Evolutionary conservation across 1,140 invertebrate genomes (phyloP), one percentile per base, ranked within the genome.

Genomic region (Rhagoletis zephyria): DNA sequence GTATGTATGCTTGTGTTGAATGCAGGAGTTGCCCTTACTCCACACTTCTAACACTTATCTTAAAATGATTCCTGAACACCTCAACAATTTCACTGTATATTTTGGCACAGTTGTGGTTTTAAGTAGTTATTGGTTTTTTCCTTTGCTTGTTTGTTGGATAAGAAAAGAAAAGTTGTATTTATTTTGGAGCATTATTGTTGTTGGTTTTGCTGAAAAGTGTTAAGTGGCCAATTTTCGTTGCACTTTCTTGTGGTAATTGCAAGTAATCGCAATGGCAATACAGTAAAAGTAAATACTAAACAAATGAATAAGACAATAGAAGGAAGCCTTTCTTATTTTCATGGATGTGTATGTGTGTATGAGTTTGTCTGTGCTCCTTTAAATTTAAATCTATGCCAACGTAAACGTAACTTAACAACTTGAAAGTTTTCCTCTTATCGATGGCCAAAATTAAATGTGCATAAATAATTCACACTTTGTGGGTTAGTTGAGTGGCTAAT

Each of bases 51-150:
- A 86, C 1, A 40, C 45, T 63, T 30, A 65, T 64, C 30, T 86
- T 9, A 2, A 56, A 42, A 19, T 59, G 48, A 5, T 61, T 61
- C 30, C 14, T 86, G 48, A 7, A 77, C 1, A 2, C n/a, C 48
- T 16, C 45, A 30, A 48, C 14, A 86, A 16, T 86, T 65, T 64
- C 60, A 86, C 40, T 65, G 12, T 6, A 45, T n/a, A 65, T 77
- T 87, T 87, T 48, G 42, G 67, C 74, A 74, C 60, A 81, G 59
- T 87, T 87, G 67, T 77, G 40, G 60, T 81, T 87, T 77, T 51
- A 42, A 19, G 40, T 45, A n/a, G 12, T 87, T 87, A 63, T 64
- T 64, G 61, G 42, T 67, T 6, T 70, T 30, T 60, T 70, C 40
- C 56, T 40, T 63, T n/a, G 42, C 16, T 65, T 16, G 6, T 70